phyloP scores from a whole-genome alignment of 2,113 vertebrate genomes.

The Nicator chloris region DNA sequence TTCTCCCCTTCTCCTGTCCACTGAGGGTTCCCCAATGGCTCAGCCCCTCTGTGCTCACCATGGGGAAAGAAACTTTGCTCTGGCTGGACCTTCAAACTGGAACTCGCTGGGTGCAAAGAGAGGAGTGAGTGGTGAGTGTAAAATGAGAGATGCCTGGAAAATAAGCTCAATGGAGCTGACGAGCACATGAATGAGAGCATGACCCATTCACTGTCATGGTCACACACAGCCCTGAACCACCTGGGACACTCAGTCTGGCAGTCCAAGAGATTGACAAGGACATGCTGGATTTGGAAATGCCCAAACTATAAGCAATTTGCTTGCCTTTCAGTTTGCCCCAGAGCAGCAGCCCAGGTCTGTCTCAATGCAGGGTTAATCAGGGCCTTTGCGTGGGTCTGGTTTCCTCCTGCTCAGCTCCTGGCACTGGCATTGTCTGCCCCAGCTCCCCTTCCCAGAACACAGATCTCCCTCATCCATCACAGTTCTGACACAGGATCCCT shows the following conservation, averaged over 20 bases:
- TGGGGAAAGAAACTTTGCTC: neutral
- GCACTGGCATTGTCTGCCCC: slow-evolving; percentile 1
- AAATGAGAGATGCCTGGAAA: neutral
- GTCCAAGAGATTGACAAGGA: slow-evolving; percentile 20
- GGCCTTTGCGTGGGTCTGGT: neutral
- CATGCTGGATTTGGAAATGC: neutral
- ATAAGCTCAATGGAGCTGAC: slow-evolving; percentile 8
- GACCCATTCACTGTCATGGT: neutral
- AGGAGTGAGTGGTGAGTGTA: neutral
- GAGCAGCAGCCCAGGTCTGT: neutral
- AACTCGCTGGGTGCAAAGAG: neutral
- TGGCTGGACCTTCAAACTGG: neutral
- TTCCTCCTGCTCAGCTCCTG: slow-evolving; percentile 43
- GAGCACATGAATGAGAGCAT: slow-evolving; percentile 2
- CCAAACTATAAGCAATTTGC: slow-evolving; percentile 1
- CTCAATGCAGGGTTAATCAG: neutral
- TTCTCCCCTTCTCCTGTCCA: neutral
- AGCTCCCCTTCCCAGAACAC: neutral
- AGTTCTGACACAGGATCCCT: neutral
- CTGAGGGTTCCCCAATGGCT: neutral
- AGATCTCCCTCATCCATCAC: neutral
- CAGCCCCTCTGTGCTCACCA: neutral
- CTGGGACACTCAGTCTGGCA: neutral
- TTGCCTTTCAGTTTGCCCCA: neutral
- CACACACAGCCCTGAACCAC: neutral